Conservation (phyloP, 2,888 invertebrate species). For the Latheticus oryzae region DNA sequence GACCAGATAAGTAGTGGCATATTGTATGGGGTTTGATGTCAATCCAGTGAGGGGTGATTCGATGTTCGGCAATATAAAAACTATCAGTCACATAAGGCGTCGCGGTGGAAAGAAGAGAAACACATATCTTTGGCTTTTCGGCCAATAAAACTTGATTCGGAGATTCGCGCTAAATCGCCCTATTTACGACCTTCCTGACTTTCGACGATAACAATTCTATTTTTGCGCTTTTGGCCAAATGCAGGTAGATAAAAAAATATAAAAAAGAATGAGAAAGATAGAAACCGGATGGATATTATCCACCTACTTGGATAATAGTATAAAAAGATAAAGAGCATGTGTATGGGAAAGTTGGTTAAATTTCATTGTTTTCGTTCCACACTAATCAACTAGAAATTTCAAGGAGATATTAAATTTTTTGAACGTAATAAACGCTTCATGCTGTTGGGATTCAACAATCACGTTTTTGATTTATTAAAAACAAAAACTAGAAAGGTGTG, state of each 20-base stretch:
- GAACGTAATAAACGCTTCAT: too few species aligned
- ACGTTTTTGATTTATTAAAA: too few species aligned
- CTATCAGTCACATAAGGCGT: constrained; percentile 60
- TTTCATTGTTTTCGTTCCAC: constrained; percentile 16
- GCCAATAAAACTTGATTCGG: constrained; percentile 71
- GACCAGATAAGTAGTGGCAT: constrained; percentile 51
- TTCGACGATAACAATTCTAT: constrained; percentile 62
- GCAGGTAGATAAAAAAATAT: constrained; percentile 26
- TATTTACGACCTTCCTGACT: constrained; percentile 62
- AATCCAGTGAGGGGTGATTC: constrained; percentile 38
- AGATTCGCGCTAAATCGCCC: constrained; percentile 61
- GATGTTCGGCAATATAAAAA: constrained; percentile 58
- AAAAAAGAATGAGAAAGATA: neutral
- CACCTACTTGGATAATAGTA: constrained; percentile 23
- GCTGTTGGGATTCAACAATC: too few species aligned
- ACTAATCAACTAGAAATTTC: too few species aligned
- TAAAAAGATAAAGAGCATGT: constrained; percentile 17
- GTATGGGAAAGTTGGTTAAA: constrained; percentile 24
- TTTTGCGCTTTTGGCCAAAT: constrained; percentile 47
- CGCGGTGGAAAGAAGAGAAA: constrained; percentile 58
- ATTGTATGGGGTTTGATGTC: constrained; percentile 40
- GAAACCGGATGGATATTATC: constrained; percentile 14
- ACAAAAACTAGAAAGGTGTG: too few species aligned
- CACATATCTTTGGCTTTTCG: constrained; percentile 72
- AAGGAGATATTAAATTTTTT: too few species aligned